A percentile compares a stretch with the other conserved stretches of the same genome.
Evolutionary conservation across 2,797 vertebrate genomes (phyloP).

Genomic region (Sebastes kiyomatsui): DNA sequence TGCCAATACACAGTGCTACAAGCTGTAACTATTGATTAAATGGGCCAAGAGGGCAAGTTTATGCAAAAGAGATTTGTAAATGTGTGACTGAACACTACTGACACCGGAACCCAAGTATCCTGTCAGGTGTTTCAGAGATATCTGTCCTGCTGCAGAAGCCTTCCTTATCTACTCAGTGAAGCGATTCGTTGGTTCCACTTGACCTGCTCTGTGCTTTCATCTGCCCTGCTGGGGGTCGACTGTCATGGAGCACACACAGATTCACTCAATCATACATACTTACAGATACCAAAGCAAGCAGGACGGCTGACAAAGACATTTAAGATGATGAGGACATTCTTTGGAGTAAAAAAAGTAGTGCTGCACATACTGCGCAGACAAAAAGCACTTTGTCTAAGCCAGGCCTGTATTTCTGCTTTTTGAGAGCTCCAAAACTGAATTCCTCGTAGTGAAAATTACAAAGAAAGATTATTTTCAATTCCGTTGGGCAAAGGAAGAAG

Average conservation of each 20-base stretch:
- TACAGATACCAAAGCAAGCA: neutral
- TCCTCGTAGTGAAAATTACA: neutral
- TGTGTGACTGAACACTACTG: neutral
- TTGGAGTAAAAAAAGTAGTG: neutral
- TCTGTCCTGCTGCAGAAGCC: constrained; percentile 22
- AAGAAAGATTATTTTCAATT: neutral
- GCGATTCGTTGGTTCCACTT: constrained; percentile 52
- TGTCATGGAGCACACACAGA: constrained; percentile 18
- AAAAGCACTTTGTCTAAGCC: neutral
- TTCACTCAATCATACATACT: constrained; percentile 43
- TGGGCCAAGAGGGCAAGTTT: neutral
- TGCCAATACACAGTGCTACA: neutral
- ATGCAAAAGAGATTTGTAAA: neutral
- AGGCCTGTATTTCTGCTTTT: neutral
- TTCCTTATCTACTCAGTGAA: constrained; percentile 52
- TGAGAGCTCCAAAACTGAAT: neutral
- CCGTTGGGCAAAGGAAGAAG: neutral
- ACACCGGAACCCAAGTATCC: constrained; percentile 33
- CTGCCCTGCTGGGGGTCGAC: constrained; percentile 7
- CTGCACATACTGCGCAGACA: neutral
- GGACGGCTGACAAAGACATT: neutral
- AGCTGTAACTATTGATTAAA: neutral
- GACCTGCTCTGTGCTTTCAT: constrained; percentile 53
- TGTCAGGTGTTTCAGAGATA: constrained; percentile 56
- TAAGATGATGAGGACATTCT: constrained; percentile 6